Evolutionary conservation across 2,888 invertebrate species (phyloP).

Genomic region (Archips xylosteana): DNA sequence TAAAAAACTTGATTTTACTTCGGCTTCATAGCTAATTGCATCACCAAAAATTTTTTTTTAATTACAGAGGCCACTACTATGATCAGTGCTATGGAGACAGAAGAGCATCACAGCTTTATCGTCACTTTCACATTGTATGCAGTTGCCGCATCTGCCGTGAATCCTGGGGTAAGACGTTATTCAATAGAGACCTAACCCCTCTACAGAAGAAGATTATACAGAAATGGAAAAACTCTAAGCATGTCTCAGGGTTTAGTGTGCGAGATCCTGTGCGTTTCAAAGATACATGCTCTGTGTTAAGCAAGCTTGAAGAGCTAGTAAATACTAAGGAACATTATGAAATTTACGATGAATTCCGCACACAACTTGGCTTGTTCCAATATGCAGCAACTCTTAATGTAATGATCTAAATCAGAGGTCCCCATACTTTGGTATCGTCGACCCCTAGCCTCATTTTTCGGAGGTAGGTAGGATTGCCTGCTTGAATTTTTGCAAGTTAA

Average conservation of each 20-base stretch:
- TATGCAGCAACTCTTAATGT: not conserved
- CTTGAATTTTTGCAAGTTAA: no score
- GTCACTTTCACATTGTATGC: constrained; percentile 16
- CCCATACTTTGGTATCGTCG: no score
- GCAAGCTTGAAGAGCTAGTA: not conserved
- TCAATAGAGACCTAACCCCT: not conserved
- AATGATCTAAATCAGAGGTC: not conserved
- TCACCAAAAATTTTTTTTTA: not conserved
- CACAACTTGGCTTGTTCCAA: constrained; percentile 17
- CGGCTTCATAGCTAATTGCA: no score
- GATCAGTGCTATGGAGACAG: constrained; percentile 1
- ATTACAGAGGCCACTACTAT: constrained; percentile 30
- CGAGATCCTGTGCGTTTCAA: not conserved
- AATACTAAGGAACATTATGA: constrained; percentile 15
- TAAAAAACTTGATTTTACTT: not conserved
- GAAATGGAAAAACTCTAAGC: not conserved
- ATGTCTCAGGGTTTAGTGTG: not conserved
- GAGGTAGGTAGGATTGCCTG: no score
- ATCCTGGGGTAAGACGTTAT: constrained; percentile 8
- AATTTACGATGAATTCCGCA: constrained; percentile 3
- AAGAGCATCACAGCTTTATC: constrained; percentile 6
- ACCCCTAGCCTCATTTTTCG: no score
- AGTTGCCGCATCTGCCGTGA: constrained; percentile 14
- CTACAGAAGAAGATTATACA: not conserved
- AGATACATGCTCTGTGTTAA: not conserved